These are phyloP conservation scores for Drosophila lutescens DNA, from an alignment of 2,888 invertebrate species.

Conservation along the genomic window DNA sequence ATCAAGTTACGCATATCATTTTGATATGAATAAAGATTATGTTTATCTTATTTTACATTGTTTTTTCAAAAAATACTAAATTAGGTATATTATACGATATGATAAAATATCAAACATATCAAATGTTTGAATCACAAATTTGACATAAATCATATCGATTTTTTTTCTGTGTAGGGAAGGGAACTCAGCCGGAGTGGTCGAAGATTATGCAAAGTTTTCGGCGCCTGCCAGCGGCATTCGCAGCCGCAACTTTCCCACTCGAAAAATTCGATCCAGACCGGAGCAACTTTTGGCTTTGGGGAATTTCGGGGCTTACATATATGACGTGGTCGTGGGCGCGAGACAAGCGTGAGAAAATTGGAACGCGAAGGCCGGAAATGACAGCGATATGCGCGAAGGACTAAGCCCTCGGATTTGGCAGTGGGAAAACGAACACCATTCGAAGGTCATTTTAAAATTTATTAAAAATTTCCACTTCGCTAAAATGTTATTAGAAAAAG, in stretches of 20 bases:
- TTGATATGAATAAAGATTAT: too few species aligned
- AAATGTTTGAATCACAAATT: too few species aligned
- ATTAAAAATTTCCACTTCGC: conserved; percentile 4
- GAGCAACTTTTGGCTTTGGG: conserved; percentile 22
- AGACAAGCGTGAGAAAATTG: conserved; percentile 41
- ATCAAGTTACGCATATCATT: too few species aligned
- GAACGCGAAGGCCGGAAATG: conserved; percentile 11
- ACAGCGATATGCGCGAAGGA: conserved; percentile 15
- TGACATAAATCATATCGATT: too few species aligned
- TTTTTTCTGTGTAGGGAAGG: too few species aligned
- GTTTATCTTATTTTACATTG: too few species aligned
- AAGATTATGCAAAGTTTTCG: conserved; percentile 51
- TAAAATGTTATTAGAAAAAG: neutral
- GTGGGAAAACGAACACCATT: neutral
- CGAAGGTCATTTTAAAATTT: conserved; percentile 13
- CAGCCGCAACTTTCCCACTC: conserved; percentile 24
- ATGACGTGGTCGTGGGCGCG: conserved; percentile 11
- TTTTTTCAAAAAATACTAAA: too few species aligned
- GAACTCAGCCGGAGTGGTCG: conserved; percentile 21
- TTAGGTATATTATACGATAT: too few species aligned
- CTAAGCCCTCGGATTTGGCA: conserved; percentile 13
- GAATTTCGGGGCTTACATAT: conserved; percentile 9
- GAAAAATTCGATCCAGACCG: conserved; percentile 29
- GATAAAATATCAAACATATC: too few species aligned
- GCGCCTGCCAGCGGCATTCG: conserved; percentile 33